Base-by-base conservation (phyloP, 2,888 invertebrate genomes). In the Himalopsyche kuldschensis region DNA sequence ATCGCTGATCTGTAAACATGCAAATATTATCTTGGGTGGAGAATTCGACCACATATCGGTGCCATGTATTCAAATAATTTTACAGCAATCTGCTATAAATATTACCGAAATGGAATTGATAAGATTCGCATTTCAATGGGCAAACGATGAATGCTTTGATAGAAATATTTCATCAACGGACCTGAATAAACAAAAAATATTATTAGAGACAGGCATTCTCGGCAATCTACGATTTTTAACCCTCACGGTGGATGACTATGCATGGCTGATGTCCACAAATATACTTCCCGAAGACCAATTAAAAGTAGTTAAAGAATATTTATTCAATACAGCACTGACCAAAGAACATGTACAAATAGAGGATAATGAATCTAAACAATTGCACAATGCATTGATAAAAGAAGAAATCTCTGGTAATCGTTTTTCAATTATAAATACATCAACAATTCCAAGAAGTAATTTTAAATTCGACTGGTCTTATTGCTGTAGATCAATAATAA, bases 51-150 rank as follows among this genome's bases (percentile, higher is more conserved):
- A 90, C 75, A 91, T 94, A 87, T 92, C 92, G 83, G 88, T 88
- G 63, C 87, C 89, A 78, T 93, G 93, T 81, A 88, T 94, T 87
- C 89, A 89, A 87, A 89, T 89, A 81, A 90, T 94, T 85, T 90
- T 94, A 82, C 90, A 91, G 87, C 90, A 91, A 87, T 89, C 91
- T 86, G 88, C 90, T 85, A 91, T 93, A 87, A 93, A 93, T 88
- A 90, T 92, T 85, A 88, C 89, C 82, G 92, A 93, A 89, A 90
- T 90, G 85, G 91, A 93, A 88, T 89, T 94, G 11, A 91, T 93
- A 55, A 90, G 90, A 85, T 89, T 91, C 87, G 90, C 92, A 24
- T 90, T 93, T 88, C 90, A 91, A 84, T 94, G 94, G 94, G 91
- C 93, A 69, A 87, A 89, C 80, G 88, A 89, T 86, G 93, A 92